Conservation (phyloP, 2,888 invertebrate genomes). For the Eilema sororculum region DNA sequence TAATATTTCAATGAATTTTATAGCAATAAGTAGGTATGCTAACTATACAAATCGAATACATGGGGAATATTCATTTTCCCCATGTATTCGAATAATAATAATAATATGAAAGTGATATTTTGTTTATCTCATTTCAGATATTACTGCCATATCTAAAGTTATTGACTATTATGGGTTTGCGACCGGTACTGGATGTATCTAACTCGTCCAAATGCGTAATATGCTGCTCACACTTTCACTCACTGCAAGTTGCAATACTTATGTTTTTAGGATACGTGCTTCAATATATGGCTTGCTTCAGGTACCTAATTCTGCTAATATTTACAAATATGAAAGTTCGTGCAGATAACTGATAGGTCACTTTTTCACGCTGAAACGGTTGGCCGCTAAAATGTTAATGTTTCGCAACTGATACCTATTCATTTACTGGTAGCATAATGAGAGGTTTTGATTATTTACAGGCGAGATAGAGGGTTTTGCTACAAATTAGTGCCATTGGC, state of each 20-base stretch:
- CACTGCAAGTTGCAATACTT: conserved; percentile 89
- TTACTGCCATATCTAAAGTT: conserved; percentile 92
- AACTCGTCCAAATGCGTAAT: conserved; percentile 88
- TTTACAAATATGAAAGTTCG: not conserved
- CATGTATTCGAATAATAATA: no score
- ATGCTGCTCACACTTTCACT: conserved; percentile 90
- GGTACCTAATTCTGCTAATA: conserved; percentile 72
- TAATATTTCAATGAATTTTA: no score
- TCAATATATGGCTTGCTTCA: conserved; percentile 93
- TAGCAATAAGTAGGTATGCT: no score
- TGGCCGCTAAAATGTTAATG: not conserved
- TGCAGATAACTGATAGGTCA: not conserved
- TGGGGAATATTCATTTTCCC: no score
- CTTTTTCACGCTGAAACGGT: not conserved
- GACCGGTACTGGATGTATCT: conserved; percentile 89
- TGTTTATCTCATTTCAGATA: conserved; percentile 86
- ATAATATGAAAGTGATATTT: not conserved
- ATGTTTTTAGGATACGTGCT: conserved; percentile 91
- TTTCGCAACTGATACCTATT: not conserved
- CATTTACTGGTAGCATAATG: not conserved
- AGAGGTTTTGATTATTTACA: conserved; percentile 54
- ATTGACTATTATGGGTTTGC: conserved; percentile 91
- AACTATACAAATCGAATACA: no score
- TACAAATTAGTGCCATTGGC: conserved; percentile 85
- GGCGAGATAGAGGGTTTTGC: conserved; percentile 91